phyloP scores from a whole-genome alignment of 2,797 vertebrate genomes.

The Protosalanx chinensis region DNA sequence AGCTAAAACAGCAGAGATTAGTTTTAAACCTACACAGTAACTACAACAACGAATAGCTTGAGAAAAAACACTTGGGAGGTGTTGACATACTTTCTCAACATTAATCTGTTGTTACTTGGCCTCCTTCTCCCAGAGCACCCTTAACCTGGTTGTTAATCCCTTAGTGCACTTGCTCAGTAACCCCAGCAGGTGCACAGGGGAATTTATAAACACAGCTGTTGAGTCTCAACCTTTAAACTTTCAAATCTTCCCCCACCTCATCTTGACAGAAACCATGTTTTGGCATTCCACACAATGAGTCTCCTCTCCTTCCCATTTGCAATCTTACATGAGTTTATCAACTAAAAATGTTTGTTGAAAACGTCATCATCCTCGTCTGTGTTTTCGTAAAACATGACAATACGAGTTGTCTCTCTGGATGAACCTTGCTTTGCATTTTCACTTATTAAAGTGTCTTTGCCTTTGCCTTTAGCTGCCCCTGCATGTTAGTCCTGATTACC shows the following conservation, averaged over 20 bases:
- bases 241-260: conserved; percentile 56
- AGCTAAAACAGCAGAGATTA: conserved; percentile 43
- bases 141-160: conserved; percentile 63
- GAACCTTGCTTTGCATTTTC: conserved; percentile 73
- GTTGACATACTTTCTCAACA: conserved; percentile 67
- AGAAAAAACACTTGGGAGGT: conserved; percentile 51
- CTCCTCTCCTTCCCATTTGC: not conserved
- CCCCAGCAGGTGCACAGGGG: conserved; percentile 71
- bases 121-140: conserved; percentile 53
- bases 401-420: conserved; percentile 47
- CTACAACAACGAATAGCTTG: conserved; percentile 53
- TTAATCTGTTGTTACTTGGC: conserved; percentile 58
- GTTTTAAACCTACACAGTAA: conserved; percentile 44
- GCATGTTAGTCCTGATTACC: conserved; percentile 80
- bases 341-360: not conserved
- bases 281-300: conserved; percentile 20
- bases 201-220: conserved; percentile 80
- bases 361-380: not conserved
- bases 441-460: conserved; percentile 74
- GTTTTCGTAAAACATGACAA: conserved; percentile 19
- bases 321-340: not conserved
- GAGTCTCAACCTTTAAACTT: conserved; percentile 57
- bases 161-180: conserved; percentile 64
- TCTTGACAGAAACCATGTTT: not conserved
- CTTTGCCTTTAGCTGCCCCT: conserved; percentile 74